Base-by-base conservation (phyloP, 2,113 vertebrate genomes). In the Syngnathus typhle region DNA sequence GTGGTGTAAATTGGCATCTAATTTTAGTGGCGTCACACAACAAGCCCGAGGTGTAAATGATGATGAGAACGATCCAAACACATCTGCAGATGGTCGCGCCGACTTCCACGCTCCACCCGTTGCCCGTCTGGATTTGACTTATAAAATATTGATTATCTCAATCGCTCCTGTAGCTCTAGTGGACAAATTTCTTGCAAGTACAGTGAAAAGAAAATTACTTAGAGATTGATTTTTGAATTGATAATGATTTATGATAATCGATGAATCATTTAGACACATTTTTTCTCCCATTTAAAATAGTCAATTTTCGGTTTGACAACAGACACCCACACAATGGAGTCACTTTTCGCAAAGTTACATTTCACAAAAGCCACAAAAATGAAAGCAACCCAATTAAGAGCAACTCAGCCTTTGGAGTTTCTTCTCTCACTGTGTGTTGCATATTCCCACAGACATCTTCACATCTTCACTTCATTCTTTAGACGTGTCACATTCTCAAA, bases 371-470 rank as follows among this genome's bases (percentile, higher is more conserved):
- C 38, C 52, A 54, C 21, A 27, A 67, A 66, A 64, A 69, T 73
- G 38, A 70, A 69, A 79, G 16, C 54, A 63, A 60, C 38, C 43
- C 76, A 82, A 71, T 77, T 74, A 83, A 27, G 46, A 65, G 21
- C 38, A 6, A 43, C 36, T 69, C 59, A 32, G 37, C 5, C 55
- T 55, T 61, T 72, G 55, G 71, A 38, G 23, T 47, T 63, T 64
- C 32, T 36, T 69, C 43, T 47, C 7, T 39, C 27, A 27, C 4
- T 21, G 27, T 59, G 19, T 16, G 41, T 18, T 69, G 23, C 12
- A 51, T 41, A 3, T 54, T 78, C 70, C 38, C 54, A 38, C 63
- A 27, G 36, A 69, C 52, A 59, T 62, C 12, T 27, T 82, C 67
- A 67, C 21, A 65, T 7, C 43, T 69, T 61, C 41, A 61, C 18